A percentile compares a stretch with the other conserved stretches of the same genome.
phyloP scores from a whole-genome alignment of 2,888 invertebrate species.

The Busseola fusca region DNA sequence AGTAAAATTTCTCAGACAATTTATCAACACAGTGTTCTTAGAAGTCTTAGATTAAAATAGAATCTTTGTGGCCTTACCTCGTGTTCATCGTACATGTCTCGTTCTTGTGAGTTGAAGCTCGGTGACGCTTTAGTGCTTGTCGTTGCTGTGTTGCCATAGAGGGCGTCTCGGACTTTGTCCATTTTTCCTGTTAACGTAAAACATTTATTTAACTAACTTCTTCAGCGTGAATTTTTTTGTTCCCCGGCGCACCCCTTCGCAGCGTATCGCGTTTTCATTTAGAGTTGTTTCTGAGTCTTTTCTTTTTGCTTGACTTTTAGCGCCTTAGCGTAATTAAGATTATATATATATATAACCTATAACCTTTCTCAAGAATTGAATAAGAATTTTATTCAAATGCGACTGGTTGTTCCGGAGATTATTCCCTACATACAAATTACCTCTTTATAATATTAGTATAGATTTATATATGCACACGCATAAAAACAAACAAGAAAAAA shows the following conservation, averaged over 20 bases:
- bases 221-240: neutral
- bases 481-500: neutral
- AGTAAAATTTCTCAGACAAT: slow-evolving; percentile 30
- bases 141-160: slow-evolving; percentile 78
- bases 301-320: neutral
- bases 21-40: slow-evolving; percentile 51
- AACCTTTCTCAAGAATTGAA: neutral
- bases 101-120: slow-evolving; percentile 82
- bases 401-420: neutral
- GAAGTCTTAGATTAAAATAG: neutral
- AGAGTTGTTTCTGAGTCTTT: neutral
- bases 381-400: neutral
- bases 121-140: slow-evolving; percentile 80
- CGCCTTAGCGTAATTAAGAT: no score
- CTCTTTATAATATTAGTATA: neutral
- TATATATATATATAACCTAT: no score
- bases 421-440: neutral
- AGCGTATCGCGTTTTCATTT: neutral
- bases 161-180: slow-evolving; percentile 82
- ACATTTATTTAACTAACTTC: neutral
- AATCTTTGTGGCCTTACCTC: slow-evolving; percentile 72
- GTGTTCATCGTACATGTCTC: slow-evolving; percentile 84
- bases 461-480: neutral
- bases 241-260: neutral
- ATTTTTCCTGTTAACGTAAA: slow-evolving; percentile 75